Base-by-base conservation (phyloP, 2,797 vertebrate genomes). In the Microctenopoma lineatum region DNA sequence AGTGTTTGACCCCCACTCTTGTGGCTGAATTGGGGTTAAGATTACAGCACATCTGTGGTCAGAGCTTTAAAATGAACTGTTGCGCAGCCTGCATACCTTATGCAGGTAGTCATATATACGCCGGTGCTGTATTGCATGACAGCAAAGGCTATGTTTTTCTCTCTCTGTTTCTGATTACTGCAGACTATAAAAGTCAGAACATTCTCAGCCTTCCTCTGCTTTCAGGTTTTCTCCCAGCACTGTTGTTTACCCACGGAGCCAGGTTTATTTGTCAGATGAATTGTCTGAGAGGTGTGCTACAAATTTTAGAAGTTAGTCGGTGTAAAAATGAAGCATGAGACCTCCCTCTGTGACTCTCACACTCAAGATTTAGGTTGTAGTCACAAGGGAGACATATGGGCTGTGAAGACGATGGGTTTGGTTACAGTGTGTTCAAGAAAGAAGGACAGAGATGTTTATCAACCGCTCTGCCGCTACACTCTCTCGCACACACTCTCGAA, bases 381-480 rank as follows among this genome's bases (percentile, higher is more conserved):
- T 80, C 77, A 82, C 67, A 56, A 74, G 74, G 61, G 71, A 81
- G 76, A 79, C 83, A 83, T 86, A 86, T 83, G 86, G 79, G 66
- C 76, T 76, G 83, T 29, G 84, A 86, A 79, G 55, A 73, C 70
- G 81, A 79, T 59, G 71, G 66, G 70, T 77, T 81, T 80, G 77
- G 81, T 80, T 84, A 63, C 80, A 73, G 59, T 73, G 77, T 69
- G 80, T 78, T 57, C 51, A 2, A 62, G 73, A 74, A 73, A 80
- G 66, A 73, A 65, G 64, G 61, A 67, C 59, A 68, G 76, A 72
- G 87, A 89, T 88, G 86, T 90, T 87, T 86, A 89, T 87, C 75
- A 79, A 54, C 34, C 34, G 25, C 76, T 77, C 72, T 18, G 73
- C 77, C 48, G 77, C 66, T 34, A 70, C 46, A 57, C 64, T 53